Conservation (phyloP, 2,113 vertebrate species). For the Drymodes brunneopygia region DNA sequence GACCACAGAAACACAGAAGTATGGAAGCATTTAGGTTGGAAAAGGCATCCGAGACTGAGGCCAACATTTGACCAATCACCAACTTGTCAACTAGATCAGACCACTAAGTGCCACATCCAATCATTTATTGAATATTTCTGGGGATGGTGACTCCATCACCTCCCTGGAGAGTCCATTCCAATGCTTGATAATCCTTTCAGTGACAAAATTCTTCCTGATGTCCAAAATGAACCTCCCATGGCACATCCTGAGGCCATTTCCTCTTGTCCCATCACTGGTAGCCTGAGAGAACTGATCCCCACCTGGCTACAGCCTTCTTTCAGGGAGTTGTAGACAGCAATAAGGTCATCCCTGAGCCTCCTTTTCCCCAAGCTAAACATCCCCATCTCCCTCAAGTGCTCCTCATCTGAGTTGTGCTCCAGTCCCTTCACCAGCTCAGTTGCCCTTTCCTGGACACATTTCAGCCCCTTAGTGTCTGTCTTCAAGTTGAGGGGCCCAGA, state of each 20-base stretch:
- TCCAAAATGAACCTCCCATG: neutral
- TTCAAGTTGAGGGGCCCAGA: neutral
- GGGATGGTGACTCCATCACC: neutral
- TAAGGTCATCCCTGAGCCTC: neutral
- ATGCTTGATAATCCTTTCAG: neutral
- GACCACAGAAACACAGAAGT: neutral
- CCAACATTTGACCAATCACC: neutral
- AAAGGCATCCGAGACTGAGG: neutral
- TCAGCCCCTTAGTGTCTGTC: neutral
- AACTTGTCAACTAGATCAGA: neutral
- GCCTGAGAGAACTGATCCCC: neutral
- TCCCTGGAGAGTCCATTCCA: neutral
- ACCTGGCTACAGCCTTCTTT: neutral
- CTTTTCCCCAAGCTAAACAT: neutral
- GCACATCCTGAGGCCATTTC: neutral
- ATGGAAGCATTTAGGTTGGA: neutral
- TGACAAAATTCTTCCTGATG: neutral
- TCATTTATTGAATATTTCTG: neutral
- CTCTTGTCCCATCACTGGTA: neutral
- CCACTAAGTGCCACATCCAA: neutral
- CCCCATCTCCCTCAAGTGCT: neutral
- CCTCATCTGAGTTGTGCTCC: neutral
- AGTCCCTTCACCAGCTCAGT: neutral
- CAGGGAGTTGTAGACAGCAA: neutral
- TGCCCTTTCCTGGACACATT: neutral